phyloP scores from a whole-genome alignment of 2,113 vertebrate genomes.

The Pithys albifrons region DNA sequence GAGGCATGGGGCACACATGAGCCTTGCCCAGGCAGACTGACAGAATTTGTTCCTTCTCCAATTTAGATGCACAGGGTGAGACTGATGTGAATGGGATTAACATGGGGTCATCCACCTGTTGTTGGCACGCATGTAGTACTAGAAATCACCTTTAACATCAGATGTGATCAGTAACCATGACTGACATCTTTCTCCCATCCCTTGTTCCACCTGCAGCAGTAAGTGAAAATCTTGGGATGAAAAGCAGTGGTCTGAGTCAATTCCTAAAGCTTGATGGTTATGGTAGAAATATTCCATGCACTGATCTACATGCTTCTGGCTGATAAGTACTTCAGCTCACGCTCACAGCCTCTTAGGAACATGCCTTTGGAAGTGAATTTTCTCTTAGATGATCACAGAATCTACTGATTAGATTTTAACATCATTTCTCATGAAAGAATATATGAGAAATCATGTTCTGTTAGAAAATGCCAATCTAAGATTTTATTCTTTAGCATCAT shows the following conservation, averaged over 20 bases:
- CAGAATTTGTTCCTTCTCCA: background rate
- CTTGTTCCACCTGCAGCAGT: background rate
- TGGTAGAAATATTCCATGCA: background rate
- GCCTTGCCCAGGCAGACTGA: background rate
- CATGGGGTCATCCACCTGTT: background rate
- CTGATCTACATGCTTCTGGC: background rate
- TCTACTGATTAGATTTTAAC: background rate
- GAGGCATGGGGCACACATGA: background rate
- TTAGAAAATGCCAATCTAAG: background rate
- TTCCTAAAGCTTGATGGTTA: background rate
- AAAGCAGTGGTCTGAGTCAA: background rate
- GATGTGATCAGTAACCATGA: background rate
- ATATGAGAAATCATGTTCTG: background rate
- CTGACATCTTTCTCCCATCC: background rate
- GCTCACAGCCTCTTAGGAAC: background rate
- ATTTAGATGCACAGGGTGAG: background rate
- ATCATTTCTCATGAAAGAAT: background rate
- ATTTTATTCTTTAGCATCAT: background rate
- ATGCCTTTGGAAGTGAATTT: background rate
- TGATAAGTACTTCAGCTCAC: background rate
- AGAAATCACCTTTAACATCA: background rate
- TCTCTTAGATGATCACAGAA: background rate
- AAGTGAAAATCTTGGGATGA: background rate
- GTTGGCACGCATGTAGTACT: background rate
- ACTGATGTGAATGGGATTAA: background rate